Conservation (phyloP, 2,113 vertebrate genomes). For the Prinia subflava region DNA sequence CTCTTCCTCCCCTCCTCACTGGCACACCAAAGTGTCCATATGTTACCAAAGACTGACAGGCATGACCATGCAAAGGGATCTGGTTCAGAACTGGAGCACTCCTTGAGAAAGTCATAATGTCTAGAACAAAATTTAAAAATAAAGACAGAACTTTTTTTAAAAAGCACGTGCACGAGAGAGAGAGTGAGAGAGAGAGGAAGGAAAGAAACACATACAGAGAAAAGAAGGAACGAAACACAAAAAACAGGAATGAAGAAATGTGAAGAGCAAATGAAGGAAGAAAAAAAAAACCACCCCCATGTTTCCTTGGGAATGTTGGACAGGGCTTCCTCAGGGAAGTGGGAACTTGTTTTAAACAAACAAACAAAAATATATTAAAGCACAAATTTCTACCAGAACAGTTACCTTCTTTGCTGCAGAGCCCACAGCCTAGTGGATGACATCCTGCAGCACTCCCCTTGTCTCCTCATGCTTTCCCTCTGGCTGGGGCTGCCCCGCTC, state of each 20-base stretch:
- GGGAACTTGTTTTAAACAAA: constrained; percentile 63
- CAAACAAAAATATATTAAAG: constrained; percentile 77
- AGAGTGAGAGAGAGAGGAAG: background rate
- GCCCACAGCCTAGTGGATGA: constrained; percentile 36
- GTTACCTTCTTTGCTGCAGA: constrained; percentile 76
- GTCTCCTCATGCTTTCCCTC: background rate
- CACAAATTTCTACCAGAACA: constrained; percentile 83
- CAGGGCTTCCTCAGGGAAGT: constrained; percentile 61
- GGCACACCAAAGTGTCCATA: constrained; percentile 84
- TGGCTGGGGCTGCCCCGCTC: background rate
- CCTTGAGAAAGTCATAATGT: constrained; percentile 61
- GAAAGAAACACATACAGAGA: constrained; percentile 33
- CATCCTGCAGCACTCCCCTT: background rate
- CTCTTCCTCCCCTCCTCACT: constrained; percentile 70
- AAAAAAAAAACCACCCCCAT: background rate
- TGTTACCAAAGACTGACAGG: constrained; percentile 82
- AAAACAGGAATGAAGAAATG: constrained; percentile 10
- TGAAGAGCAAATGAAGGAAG: constrained; percentile 35
- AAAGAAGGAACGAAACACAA: constrained; percentile 33
- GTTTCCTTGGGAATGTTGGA: constrained; percentile 49
- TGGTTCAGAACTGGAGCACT: constrained; percentile 69
- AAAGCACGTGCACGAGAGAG: background rate
- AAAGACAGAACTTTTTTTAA: constrained; percentile 1
- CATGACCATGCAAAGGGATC: constrained; percentile 66
- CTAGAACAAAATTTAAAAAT: constrained; percentile 37